Conservation (phyloP, 2,113 vertebrate species). For the Felis chaus region DNA sequence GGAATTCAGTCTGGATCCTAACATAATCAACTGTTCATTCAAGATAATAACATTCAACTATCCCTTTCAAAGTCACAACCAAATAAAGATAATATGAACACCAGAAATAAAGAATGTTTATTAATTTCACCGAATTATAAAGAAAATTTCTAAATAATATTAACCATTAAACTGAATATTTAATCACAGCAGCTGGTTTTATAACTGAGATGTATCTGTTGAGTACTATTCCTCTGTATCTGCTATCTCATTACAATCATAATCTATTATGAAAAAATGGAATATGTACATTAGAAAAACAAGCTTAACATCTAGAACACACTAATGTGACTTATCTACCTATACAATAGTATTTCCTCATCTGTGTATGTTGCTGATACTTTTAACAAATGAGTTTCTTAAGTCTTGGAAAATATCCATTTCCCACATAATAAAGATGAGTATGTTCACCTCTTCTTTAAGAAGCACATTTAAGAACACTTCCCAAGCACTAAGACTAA, state of each 20-base stretch:
- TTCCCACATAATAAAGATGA: neutral
- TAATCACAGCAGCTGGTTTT: neutral
- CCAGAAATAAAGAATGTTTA: neutral
- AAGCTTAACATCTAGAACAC: slow-evolving; percentile 16
- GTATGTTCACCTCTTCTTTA: neutral
- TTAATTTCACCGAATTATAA: neutral
- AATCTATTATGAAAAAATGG: neutral
- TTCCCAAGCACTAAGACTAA: neutral
- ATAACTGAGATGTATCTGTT: neutral
- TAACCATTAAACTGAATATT: neutral
- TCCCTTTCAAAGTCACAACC: slow-evolving; percentile 21
- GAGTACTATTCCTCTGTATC: neutral
- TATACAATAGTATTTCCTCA: neutral
- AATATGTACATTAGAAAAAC: neutral
- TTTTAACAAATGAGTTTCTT: neutral
- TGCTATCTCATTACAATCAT: neutral
- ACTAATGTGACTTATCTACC: neutral
- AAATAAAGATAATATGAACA: neutral
- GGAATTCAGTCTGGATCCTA: neutral
- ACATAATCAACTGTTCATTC: neutral
- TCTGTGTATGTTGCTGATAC: neutral
- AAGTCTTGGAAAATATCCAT: neutral
- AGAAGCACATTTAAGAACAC: neutral
- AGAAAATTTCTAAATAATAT: neutral
- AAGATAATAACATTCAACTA: neutral